Evolutionary conservation across 2,888 invertebrate genomes (phyloP), one percentile per base, ranked within the genome.

Genomic region (Pollenia angustigena): DNA sequence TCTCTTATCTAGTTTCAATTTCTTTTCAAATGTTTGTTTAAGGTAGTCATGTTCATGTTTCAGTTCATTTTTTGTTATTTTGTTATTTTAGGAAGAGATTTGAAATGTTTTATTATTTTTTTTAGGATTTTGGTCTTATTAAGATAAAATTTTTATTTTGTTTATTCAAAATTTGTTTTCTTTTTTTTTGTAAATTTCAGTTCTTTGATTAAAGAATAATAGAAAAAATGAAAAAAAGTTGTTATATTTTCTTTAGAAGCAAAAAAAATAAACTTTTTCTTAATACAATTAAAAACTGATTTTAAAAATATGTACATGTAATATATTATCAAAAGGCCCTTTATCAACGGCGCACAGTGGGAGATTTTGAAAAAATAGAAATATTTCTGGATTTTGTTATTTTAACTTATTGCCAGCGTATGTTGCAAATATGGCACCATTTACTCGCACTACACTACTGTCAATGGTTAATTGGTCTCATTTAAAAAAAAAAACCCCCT

Each of bases 1-100:
- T 50, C 56, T 50, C 44, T 79, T 84, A 75, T 80, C 62, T 62
- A 4, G 32, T 50, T 60, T 64, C 23, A 12, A 42, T 81, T 71
- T 62, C 46, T 64, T 72, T 72, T 18, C 42, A 69, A 62, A 68
- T 75, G 46, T 82, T 82, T 85, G 23, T 56, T 79, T 81, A 74
- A 81, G 78, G 85, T 85, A 71, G 85, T 81, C 78, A 69, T 69
- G 75, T 75, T 79, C 60, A 68, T 64, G 58, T 60, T 58, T 50
- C 74, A 64, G 11, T 48, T 60, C 18, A 9, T 62, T 44, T 44
- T 44, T n/a, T 32, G 23, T 46, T 4, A n/a, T n/a, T 40, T 71
- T 50, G 56, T 58, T 1, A 11, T 68, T 48, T 69, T 11, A 9
- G 48, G n/a, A 40, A 50, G 16, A 60, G 18, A 58, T 68, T 71